Conservation (phyloP, 2,888 invertebrate genomes). For the Oxyscelio sp. region DNA sequence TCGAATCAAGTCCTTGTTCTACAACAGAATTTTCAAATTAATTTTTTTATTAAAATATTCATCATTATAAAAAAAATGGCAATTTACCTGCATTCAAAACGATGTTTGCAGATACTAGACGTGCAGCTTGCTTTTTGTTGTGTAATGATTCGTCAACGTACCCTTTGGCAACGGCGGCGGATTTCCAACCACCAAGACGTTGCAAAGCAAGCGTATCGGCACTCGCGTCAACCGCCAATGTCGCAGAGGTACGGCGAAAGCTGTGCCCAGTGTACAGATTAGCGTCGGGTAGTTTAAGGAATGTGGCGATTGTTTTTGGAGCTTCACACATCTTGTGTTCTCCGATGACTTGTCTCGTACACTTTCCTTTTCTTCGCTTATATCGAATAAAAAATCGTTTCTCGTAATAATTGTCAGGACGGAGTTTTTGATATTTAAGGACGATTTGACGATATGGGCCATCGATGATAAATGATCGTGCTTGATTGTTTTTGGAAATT, state of each 20-base stretch:
- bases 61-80: neutral
- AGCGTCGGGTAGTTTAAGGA: conserved; percentile 38
- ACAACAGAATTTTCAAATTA: neutral
- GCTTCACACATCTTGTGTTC: conserved; percentile 40
- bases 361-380: conserved; percentile 26
- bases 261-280: conserved; percentile 39
- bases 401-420: neutral
- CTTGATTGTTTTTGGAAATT: conserved; percentile 1
- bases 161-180: conserved; percentile 19
- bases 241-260: conserved; percentile 54
- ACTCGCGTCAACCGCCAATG: conserved; percentile 32
- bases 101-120: neutral
- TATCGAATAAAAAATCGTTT: neutral
- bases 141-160: conserved; percentile 22
- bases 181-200: conserved; percentile 47
- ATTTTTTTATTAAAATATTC: neutral
- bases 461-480: neutral
- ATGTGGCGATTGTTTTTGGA: conserved; percentile 52
- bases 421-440: neutral
- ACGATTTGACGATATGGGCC: neutral
- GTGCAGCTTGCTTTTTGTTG: neutral
- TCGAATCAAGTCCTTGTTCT: neutral
- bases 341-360: conserved; percentile 35
- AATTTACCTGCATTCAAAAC: neutral
- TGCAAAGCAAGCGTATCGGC: conserved; percentile 28